Conservation (phyloP, 1,140 invertebrate genomes). For the Drosophila pectinifera region DNA sequence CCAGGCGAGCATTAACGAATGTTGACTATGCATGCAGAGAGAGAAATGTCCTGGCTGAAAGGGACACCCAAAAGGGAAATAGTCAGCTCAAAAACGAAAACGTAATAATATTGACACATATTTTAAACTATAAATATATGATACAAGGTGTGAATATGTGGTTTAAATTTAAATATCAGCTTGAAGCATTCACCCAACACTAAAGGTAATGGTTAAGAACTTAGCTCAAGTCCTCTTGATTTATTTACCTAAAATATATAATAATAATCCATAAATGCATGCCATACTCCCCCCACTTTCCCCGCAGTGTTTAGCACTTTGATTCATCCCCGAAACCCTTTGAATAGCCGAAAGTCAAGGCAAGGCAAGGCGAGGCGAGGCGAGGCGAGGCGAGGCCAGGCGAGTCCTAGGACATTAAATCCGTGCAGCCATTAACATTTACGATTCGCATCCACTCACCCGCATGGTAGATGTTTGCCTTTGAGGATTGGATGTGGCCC, state of each 20-base stretch:
- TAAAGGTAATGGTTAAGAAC: too few relatives aligned
- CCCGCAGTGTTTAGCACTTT: slow-evolving; percentile 7
- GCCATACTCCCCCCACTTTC: slow-evolving; percentile 1
- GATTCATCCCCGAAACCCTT: slow-evolving; percentile 9
- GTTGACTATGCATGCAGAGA: slow-evolving; percentile 10
- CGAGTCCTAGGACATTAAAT: slow-evolving; percentile 46
- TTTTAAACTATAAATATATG: too few relatives aligned
- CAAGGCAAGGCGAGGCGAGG: slow-evolving; percentile 5
- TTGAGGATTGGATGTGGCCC: slow-evolving; percentile 16
- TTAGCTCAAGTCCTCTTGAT: too few relatives aligned
- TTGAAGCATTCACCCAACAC: too few relatives aligned
- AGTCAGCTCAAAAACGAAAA: too few relatives aligned
- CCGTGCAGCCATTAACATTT: slow-evolving; percentile 65
- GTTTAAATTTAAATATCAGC: too few relatives aligned
- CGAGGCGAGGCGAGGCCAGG: slow-evolving; percentile 20
- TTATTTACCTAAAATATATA: too few relatives aligned
- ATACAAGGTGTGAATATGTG: too few relatives aligned
- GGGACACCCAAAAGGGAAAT: too few relatives aligned
- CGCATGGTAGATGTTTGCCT: slow-evolving; percentile 32
- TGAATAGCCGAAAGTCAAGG: slow-evolving; percentile 29
- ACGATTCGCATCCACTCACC: slow-evolving; percentile 47
- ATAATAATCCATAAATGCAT: background rate
- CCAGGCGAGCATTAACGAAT: slow-evolving; percentile 47
- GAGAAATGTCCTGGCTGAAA: background rate
- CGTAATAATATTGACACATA: too few relatives aligned